Percentiles rank a stretch among this genome's conserved stretches.
Conservation (phyloP, 2,888 invertebrate species). For the Cataglyphis cursor region DNA sequence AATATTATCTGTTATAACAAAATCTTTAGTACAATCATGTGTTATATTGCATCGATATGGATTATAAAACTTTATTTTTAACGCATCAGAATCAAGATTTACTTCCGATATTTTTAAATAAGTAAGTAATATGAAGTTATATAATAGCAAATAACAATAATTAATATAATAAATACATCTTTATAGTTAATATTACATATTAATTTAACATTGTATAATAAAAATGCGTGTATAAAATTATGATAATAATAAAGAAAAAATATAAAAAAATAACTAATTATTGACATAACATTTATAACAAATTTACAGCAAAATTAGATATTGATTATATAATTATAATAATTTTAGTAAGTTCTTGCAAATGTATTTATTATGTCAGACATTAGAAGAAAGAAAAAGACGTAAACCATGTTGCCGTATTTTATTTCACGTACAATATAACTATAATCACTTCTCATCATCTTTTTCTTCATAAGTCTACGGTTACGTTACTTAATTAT, state of each 20-base stretch:
- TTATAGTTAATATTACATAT: neutral
- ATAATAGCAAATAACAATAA: neutral
- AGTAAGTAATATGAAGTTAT: neutral
- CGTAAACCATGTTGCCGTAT: neutral
- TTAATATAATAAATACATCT: neutral
- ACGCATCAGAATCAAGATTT: neutral
- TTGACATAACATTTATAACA: neutral
- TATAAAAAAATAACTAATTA: neutral
- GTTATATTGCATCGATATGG: neutral
- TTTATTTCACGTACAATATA: neutral
- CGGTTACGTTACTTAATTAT: constrained; percentile 63
- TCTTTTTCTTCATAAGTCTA: constrained; percentile 75
- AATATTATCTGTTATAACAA: neutral
- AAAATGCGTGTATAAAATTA: neutral
- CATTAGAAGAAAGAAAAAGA: neutral
- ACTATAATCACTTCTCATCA: constrained; percentile 61
- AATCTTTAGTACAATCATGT: constrained; percentile 4
- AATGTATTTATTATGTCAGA: neutral
- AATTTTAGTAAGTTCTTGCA: neutral
- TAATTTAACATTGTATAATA: neutral
- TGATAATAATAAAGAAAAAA: neutral
- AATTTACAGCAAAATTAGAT: neutral
- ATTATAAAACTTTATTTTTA: neutral
- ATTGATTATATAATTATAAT: neutral
- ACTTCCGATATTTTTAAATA: neutral